Conservation (phyloP, 2,888 invertebrate genomes). For the Silvanus unidentatus region DNA sequence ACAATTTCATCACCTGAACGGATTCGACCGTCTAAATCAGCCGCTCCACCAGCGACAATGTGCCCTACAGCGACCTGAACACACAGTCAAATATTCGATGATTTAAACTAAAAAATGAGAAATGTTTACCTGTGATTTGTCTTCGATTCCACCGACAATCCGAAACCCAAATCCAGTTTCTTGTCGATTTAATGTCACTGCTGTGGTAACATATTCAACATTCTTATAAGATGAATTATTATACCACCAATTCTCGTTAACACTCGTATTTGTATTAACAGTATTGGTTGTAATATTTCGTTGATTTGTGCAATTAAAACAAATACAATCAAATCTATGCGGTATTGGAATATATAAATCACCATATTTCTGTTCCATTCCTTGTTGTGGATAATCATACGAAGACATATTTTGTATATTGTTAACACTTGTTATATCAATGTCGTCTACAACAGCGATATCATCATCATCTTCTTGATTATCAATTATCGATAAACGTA, state of each 20-base stretch:
- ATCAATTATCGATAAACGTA: constrained; percentile 41
- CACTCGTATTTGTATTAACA: constrained; percentile 23
- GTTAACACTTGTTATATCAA: constrained; percentile 33
- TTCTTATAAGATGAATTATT: constrained; percentile 24
- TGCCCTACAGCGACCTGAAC: constrained; percentile 85
- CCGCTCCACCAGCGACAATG: constrained; percentile 94
- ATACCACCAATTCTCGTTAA: constrained; percentile 30
- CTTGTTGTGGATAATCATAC: constrained; percentile 34
- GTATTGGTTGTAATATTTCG: constrained; percentile 20
- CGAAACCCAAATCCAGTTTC: constrained; percentile 96
- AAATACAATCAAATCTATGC: constrained; percentile 42
- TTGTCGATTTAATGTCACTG: constrained; percentile 76
- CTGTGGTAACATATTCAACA: constrained; percentile 40
- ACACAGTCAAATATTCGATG: constrained; percentile 2
- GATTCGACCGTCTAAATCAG: constrained; percentile 83
- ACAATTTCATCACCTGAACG: constrained; percentile 91
- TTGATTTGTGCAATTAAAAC: constrained; percentile 39
- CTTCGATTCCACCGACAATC: constrained; percentile 96
- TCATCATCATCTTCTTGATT: constrained; percentile 38
- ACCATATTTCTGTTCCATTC: constrained; percentile 37
- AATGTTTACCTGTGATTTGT: constrained; percentile 86
- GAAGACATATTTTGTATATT: constrained; percentile 37
- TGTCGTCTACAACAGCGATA: constrained; percentile 25
- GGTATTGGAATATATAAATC: constrained; percentile 37
- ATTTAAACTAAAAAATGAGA: neutral